phyloP scores from a whole-genome alignment of 2,888 invertebrate species.

The Dendrolimus houi region DNA sequence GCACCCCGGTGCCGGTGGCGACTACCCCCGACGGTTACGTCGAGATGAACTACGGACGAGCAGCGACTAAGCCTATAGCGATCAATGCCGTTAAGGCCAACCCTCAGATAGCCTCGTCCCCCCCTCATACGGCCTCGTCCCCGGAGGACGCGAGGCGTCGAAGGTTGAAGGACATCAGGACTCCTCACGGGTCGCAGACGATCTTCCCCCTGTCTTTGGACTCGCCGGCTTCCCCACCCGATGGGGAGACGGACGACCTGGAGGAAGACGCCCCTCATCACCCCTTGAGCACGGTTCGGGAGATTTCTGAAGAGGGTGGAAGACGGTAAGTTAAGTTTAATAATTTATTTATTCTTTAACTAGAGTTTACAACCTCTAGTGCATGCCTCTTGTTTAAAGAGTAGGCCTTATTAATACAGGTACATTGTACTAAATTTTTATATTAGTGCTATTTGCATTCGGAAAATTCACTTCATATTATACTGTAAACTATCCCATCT shows the following conservation, averaged over 20 bases:
- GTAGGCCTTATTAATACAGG: too few relatives aligned
- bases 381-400: too few relatives aligned
- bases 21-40: constrained; percentile 61
- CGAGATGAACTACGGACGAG: constrained; percentile 63
- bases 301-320: constrained; percentile 50
- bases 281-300: constrained; percentile 43
- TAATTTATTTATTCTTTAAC: too few relatives aligned
- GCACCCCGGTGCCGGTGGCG: constrained; percentile 11
- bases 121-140: constrained; percentile 16
- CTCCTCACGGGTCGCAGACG: constrained; percentile 78
- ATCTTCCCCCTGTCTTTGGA: constrained; percentile 82
- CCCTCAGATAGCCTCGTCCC: constrained; percentile 22
- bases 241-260: constrained; percentile 45
- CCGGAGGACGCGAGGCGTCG: constrained; percentile 32
- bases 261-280: constrained; percentile 34
- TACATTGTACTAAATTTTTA: too few relatives aligned
- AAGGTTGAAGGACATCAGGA: constrained; percentile 26
- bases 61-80: constrained; percentile 78
- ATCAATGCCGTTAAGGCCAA: constrained; percentile 55
- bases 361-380: too few relatives aligned
- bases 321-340: background rate
- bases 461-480: too few relatives aligned
- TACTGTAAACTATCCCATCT: too few relatives aligned
- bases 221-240: constrained; percentile 80
- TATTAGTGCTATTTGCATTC: too few relatives aligned